Base-by-base conservation (phyloP, 1,140 invertebrate species). In the Eurosta solidaginis region DNA sequence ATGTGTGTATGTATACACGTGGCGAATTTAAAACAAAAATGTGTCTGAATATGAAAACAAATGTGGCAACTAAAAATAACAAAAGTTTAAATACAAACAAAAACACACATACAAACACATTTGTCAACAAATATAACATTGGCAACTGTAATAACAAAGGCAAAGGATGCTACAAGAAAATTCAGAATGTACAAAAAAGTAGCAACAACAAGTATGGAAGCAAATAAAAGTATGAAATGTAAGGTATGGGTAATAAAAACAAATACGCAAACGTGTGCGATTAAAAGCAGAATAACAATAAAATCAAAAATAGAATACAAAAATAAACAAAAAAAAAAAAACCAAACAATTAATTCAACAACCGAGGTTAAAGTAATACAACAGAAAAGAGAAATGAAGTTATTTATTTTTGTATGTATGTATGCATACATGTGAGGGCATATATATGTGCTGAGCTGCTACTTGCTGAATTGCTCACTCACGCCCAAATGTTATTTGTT, bases 31-130 rank as follows among this genome's bases (percentile, higher is more conserved):
- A 40, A 6, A 33, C n/a, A 3, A 42, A 68, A 68, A 68, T 68
- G 36, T 68, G 22, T 40, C 36, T 68, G 29, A 17, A 33, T 42
- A 68, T 68, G 59, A 9, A 68, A 68, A 68, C 59, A 68, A 68
- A 68, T 68, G 59, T 68, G 59, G n/a, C 59, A 68, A 33, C 59
- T 68, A 40, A 68, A 29, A 42, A 40, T 40, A 68, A 68, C 59
- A 68, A 68, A 1, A n/a, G 33, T 20, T 20, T 0, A 63, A 3
- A 40, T 3, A 20, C 29, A 40, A 27, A 20, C 29, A n/a, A 17
- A 9, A 3, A n/a, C 29, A 63, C 27, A 63, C n/a, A 4, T 6
- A 25, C 10, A 22, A 6, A 25, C 3, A 63, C 10, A 63, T 17
- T 6, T 17, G 3, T n/a, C 6, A 12, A 63, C 54, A 63, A 9